phyloP scores from a whole-genome alignment of 2,888 invertebrate genomes.

The Conchocele bisecta region DNA sequence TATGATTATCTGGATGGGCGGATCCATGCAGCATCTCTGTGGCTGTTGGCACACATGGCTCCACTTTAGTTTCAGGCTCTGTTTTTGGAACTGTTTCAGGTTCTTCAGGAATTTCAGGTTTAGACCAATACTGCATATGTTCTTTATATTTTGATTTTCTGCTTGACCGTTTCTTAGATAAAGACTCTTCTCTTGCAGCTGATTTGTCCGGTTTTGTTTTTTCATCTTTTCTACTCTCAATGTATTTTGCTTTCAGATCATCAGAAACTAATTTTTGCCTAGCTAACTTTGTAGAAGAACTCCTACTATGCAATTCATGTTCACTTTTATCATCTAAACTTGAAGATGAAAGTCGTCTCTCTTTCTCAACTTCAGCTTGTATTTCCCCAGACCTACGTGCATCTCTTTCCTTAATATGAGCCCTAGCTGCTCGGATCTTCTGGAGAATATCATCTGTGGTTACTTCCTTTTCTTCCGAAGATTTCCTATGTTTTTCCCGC shows the following conservation, averaged over 20 bases:
- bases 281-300: conserved; percentile 39
- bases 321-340: not conserved
- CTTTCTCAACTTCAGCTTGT: not conserved
- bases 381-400: not conserved
- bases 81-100: not conserved
- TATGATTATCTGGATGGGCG: conserved; percentile 6
- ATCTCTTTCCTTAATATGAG: conserved; percentile 42
- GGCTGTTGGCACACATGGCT: conserved; percentile 32
- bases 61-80: conserved; percentile 2
- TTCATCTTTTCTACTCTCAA: conserved; percentile 50
- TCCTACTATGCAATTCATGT: conserved; percentile 27
- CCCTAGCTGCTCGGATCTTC: conserved; percentile 47
- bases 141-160: conserved; percentile 38
- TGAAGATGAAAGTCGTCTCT: not conserved
- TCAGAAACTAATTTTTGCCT: conserved; percentile 59
- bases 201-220: conserved; percentile 26
- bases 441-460: conserved; percentile 41
- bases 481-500: conserved; percentile 6
- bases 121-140: conserved; percentile 45
- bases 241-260: conserved; percentile 54
- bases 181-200: conserved; percentile 8
- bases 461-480: conserved; percentile 28
- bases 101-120: not conserved
- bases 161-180: conserved; percentile 29
- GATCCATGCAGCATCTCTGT: conserved; percentile 51